phyloP scores from a whole-genome alignment of 2,797 vertebrate species.

The Cetoscarus ocellatus region DNA sequence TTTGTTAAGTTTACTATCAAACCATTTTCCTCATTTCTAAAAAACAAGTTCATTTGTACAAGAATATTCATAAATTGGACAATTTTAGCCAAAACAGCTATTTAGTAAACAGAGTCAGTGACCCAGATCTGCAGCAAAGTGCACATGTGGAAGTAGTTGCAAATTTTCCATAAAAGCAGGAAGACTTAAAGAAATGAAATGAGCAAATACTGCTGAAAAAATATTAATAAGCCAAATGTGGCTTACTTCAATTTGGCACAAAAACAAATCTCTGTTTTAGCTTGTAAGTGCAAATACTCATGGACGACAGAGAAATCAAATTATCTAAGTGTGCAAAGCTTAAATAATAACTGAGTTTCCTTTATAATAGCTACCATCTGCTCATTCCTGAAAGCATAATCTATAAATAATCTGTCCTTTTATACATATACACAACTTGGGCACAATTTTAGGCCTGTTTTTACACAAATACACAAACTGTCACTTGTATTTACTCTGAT shows the following conservation, averaged over 20 bases:
- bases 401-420: constrained; percentile 18
- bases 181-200: constrained; percentile 45
- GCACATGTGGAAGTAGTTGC: constrained; percentile 44
- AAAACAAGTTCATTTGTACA: too few species aligned
- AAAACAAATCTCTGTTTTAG: constrained; percentile 35
- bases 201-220: constrained; percentile 25
- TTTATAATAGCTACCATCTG: constrained; percentile 24
- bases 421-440: constrained; percentile 80
- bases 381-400: constrained; percentile 31
- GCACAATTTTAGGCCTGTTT: constrained; percentile 67
- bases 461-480: constrained; percentile 50
- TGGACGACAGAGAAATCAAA: constrained; percentile 65
- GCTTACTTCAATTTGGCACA: constrained; percentile 74
- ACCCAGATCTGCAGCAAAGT: constrained; percentile 55
- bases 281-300: constrained; percentile 32
- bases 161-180: constrained; percentile 43
- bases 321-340: constrained; percentile 35
- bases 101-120: constrained; percentile 24
- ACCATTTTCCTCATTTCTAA: not conserved
- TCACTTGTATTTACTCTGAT: constrained; percentile 67
- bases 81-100: too few species aligned
- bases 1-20: too few species aligned
- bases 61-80: too few species aligned
- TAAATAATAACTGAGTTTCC: not conserved
- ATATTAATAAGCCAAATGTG: constrained; percentile 1